Conservation (phyloP, 1,140 invertebrate genomes). For the Brachionus sp. region DNA sequence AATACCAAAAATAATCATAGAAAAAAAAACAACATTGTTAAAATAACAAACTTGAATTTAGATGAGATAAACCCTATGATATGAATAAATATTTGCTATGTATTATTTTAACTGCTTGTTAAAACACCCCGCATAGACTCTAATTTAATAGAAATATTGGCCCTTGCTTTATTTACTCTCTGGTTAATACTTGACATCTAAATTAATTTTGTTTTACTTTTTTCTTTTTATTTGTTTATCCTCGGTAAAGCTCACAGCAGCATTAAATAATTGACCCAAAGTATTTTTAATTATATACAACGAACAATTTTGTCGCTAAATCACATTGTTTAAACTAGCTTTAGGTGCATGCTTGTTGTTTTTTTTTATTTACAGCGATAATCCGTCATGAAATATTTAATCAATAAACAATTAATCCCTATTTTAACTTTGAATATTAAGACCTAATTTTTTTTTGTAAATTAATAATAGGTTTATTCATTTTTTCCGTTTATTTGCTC, state of each 20-base stretch:
- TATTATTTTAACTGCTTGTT: not conserved
- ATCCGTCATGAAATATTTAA: constrained; percentile 1
- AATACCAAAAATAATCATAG: not conserved
- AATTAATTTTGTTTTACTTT: not conserved
- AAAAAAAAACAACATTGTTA: not conserved
- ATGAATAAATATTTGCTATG: not conserved
- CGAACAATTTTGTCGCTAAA: constrained; percentile 1
- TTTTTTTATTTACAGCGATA: not conserved
- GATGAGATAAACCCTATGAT: constrained; percentile 1
- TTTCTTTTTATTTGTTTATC: not conserved
- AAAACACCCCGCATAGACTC: not conserved
- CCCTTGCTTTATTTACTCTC: not conserved
- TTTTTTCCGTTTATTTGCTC: not conserved
- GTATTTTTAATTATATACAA: constrained; percentile 11
- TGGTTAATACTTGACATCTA: constrained; percentile 31
- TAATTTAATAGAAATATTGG: not conserved
- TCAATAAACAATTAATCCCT: not conserved
- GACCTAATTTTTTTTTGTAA: not conserved
- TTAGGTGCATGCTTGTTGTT: constrained; percentile 5
- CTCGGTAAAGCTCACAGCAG: not conserved
- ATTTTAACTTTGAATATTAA: not conserved
- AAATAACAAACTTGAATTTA: not conserved
- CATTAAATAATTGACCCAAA: constrained; percentile 25
- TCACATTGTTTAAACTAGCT: not conserved
- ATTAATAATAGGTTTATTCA: not conserved